Conservation (phyloP, 2,888 invertebrate genomes). For the Zaprionus lineosus region DNA sequence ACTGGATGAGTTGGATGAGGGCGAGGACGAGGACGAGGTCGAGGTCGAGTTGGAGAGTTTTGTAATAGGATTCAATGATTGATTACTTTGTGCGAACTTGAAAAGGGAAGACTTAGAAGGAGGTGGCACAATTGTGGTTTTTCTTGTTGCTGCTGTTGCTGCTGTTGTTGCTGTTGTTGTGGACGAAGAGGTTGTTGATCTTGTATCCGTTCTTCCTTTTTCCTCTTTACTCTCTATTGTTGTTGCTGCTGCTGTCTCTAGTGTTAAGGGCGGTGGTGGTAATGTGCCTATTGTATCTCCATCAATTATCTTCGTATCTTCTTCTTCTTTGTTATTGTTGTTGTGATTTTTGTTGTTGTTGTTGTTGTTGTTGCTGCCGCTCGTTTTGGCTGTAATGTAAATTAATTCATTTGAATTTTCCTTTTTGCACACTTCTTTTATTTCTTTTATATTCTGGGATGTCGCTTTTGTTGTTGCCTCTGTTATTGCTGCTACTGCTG, state of each 20-base stretch:
- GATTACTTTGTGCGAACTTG: neutral
- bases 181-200: slow-evolving; percentile 13
- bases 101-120: neutral
- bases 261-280: neutral
- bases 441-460: too few species aligned
- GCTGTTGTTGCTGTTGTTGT: slow-evolving; percentile 23
- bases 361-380: slow-evolving; percentile 33
- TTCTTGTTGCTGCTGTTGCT: slow-evolving; percentile 4
- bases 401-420: slow-evolving; percentile 63
- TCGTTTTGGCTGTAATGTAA: slow-evolving; percentile 62
- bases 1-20: slow-evolving; percentile 3
- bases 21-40: slow-evolving; percentile 7
- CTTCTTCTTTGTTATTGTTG: slow-evolving; percentile 20
- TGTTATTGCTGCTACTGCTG: slow-evolving; percentile 24
- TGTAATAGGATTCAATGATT: neutral
- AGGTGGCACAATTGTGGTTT: neutral
- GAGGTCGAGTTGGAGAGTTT: slow-evolving; percentile 12
- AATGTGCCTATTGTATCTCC: slow-evolving; percentile 13
- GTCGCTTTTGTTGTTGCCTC: slow-evolving; percentile 44
- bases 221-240: neutral
- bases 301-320: slow-evolving; percentile 10
- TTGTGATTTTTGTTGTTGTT: slow-evolving; percentile 23
- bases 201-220: slow-evolving; percentile 18
- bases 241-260: slow-evolving; percentile 3
- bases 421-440: too few species aligned